Evolutionary conservation across 2,797 vertebrate species (phyloP).

Genomic region (Artibeus jamaicensis): DNA sequence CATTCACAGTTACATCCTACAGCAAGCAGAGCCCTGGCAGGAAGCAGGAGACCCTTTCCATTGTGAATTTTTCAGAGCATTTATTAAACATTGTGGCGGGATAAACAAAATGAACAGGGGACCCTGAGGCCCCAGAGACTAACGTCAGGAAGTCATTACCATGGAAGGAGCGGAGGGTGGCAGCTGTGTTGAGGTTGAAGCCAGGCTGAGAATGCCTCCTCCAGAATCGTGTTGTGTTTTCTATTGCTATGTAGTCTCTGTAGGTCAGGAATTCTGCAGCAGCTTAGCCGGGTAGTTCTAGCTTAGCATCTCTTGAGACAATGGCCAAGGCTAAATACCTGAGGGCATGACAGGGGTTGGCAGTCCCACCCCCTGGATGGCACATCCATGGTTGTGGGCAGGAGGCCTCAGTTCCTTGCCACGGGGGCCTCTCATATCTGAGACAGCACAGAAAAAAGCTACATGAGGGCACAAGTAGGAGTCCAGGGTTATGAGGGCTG

Average conservation of each 20-base stretch:
- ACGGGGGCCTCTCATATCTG: neutral
- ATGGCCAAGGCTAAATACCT: neutral
- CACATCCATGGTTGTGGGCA: neutral
- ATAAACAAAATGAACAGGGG: neutral
- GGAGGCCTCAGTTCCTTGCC: neutral
- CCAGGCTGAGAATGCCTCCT: neutral
- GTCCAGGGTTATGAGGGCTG: neutral
- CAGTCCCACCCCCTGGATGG: neutral
- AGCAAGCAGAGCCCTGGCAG: neutral
- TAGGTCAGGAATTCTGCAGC: neutral
- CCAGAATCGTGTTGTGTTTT: neutral
- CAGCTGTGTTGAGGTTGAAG: neutral
- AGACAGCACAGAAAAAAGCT: neutral
- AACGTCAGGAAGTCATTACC: neutral
- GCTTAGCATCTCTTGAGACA: neutral
- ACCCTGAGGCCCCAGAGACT: neutral
- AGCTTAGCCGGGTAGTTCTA: neutral
- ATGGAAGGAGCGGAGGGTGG: neutral
- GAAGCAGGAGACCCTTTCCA: neutral
- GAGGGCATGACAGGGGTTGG: neutral
- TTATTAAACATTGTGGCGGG: neutral
- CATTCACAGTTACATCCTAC: neutral
- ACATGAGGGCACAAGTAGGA: fast-evolving
- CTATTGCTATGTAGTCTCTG: neutral
- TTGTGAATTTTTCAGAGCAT: neutral